Evolutionary conservation across 2,888 invertebrate genomes (phyloP).

Genomic region (Hesperia comma): DNA sequence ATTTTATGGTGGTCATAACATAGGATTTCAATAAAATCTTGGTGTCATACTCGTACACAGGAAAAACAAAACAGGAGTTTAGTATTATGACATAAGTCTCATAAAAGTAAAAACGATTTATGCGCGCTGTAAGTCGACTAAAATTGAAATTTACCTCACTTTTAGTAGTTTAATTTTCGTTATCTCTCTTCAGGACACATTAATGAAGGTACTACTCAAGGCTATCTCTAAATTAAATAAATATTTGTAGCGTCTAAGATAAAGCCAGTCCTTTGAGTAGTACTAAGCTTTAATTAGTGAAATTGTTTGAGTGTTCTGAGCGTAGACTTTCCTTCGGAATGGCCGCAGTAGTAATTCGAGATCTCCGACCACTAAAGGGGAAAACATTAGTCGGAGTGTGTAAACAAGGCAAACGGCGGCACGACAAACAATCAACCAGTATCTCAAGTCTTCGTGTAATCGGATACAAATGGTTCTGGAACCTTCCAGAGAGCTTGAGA

Average conservation of each 20-base stretch:
- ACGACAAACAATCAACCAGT: constrained; percentile 70
- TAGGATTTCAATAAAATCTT: constrained; percentile 68
- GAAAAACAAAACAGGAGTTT: constrained; percentile 62
- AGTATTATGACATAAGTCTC: constrained; percentile 55
- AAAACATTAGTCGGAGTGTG: constrained; percentile 62
- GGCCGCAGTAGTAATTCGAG: constrained; percentile 60
- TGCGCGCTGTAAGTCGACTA: constrained; percentile 49
- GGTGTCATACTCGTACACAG: constrained; percentile 55
- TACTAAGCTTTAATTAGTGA: constrained; percentile 25
- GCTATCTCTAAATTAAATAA: constrained; percentile 5
- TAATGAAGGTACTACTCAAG: background rate
- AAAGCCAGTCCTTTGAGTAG: background rate
- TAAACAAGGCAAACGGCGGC: constrained; percentile 63
- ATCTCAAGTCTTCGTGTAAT: constrained; percentile 62
- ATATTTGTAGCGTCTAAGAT: constrained; percentile 6
- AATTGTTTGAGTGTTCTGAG: constrained; percentile 21
- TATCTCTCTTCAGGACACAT: background rate
- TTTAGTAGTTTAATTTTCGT: constrained; percentile 28
- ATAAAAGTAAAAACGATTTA: constrained; percentile 62
- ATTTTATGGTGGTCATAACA: constrained; percentile 69
- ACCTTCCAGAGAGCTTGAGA: constrained; percentile 55
- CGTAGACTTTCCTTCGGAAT: constrained; percentile 44
- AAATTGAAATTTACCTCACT: constrained; percentile 49
- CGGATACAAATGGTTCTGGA: constrained; percentile 69
- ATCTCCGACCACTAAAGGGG: constrained; percentile 59